These are phyloP conservation scores for Folsomia candida DNA, from an alignment of 2,888 invertebrate species.

Conservation along the genomic window DNA sequence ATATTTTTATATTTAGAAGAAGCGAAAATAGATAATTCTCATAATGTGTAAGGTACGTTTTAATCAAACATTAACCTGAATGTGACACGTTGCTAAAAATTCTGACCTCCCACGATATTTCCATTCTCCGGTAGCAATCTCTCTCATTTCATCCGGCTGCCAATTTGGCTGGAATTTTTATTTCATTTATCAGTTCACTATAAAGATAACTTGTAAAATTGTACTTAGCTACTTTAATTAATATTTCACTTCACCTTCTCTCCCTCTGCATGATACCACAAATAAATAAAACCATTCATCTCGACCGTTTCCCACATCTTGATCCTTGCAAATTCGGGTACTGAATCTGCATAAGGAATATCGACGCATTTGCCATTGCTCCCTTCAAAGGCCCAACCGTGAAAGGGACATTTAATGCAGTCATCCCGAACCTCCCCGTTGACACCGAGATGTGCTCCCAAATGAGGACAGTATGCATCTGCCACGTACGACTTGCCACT, in stretches of 20 bases:
- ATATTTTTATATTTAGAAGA: slow-evolving; percentile 26
- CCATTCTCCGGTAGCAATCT: slow-evolving; percentile 62
- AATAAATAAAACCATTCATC: no score
- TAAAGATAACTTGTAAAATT: no score
- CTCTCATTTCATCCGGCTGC: slow-evolving; percentile 61
- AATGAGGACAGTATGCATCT: no score
- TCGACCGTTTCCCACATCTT: no score
- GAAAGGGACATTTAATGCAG: no score
- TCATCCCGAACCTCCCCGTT: no score
- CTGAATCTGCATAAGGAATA: slow-evolving; percentile 73
- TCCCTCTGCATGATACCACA: no score
- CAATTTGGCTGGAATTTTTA: slow-evolving; percentile 62
- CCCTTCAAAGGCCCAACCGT: slow-evolving; percentile 71
- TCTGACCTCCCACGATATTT: slow-evolving; percentile 73
- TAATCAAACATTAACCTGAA: slow-evolving; percentile 63
- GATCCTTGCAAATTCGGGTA: slow-evolving; percentile 67
- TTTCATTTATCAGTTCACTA: slow-evolving; percentile 7
- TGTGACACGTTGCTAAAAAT: slow-evolving; percentile 72
- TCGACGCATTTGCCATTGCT: slow-evolving; percentile 69
- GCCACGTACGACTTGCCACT: slow-evolving; percentile 66
- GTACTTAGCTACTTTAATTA: no score
- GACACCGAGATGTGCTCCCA: no score
- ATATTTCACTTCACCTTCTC: slow-evolving; percentile 52
- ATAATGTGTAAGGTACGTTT: no score
- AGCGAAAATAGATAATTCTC: no score